Conservation (phyloP, 2,113 vertebrate genomes). For the Tachysurus vachellii region DNA sequence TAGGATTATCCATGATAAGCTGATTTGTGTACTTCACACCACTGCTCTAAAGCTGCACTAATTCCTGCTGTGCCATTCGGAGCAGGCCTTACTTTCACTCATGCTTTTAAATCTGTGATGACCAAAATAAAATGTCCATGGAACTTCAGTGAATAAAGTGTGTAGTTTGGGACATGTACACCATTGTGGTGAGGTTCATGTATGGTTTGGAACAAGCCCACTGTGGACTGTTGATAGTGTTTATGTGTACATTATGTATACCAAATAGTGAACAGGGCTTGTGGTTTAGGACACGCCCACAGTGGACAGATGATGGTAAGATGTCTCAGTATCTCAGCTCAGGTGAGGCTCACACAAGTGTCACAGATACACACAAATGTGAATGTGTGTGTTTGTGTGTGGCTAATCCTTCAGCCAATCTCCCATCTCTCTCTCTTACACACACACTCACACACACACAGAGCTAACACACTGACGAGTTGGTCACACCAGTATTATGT, state of each 20-base stretch:
- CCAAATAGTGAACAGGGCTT: background rate
- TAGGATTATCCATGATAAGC: conserved; percentile 82
- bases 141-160: background rate
- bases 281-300: conserved; percentile 6
- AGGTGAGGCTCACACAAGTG: background rate
- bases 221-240: background rate
- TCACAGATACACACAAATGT: background rate
- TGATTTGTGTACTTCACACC: conserved; percentile 86
- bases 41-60: conserved; percentile 84
- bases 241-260: background rate
- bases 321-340: background rate
- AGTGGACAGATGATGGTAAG: background rate
- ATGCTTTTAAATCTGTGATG: conserved; percentile 7
- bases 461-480: conserved; percentile 19
- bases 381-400: background rate
- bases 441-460: conserved; percentile 17
- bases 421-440: background rate
- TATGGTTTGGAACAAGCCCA: background rate
- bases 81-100: conserved; percentile 72
- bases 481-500: conserved; percentile 45
- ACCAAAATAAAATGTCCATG: conserved; percentile 46
- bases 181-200: background rate
- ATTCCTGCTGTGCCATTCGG: conserved; percentile 82
- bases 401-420: conserved; percentile 5
- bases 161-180: background rate